Percentiles rank a stretch among this genome's conserved stretches.
Conservation (phyloP, 2,797 vertebrate genomes). For the Mustela erminea region DNA sequence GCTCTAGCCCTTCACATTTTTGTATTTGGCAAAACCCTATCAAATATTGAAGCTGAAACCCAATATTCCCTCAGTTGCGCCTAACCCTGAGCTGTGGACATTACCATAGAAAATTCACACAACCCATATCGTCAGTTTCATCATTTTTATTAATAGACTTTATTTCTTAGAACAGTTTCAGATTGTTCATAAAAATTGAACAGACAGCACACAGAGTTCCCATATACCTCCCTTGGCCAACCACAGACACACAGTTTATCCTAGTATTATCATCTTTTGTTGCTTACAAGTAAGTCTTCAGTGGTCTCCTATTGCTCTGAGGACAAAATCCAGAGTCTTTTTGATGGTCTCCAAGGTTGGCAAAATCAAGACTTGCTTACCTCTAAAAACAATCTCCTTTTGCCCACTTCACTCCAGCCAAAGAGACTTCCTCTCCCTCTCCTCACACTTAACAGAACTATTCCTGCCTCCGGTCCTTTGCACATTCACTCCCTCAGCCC, state of each 20-base stretch:
- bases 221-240: rapidly evolving
- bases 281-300: not conserved
- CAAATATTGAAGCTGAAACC: not conserved
- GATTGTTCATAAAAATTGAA: not conserved
- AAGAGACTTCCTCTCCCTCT: not conserved
- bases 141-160: not conserved
- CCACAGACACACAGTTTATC: not conserved
- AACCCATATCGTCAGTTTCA: not conserved
- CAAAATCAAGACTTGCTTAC: not conserved
- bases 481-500: not conserved
- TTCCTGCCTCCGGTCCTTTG: not conserved
- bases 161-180: not conserved
- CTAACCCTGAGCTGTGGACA: not conserved
- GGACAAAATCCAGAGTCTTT: not conserved
- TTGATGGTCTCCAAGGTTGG: not conserved
- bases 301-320: not conserved
- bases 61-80: not conserved
- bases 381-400: not conserved
- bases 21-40: not conserved
- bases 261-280: not conserved
- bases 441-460: not conserved
- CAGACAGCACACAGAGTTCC: not conserved
- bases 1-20: not conserved
- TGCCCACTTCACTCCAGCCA: not conserved
- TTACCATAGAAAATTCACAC: not conserved